Percentiles rank a stretch among this genome's conserved stretches.
Conservation (phyloP, 1,140 invertebrate species). For the Palaemon carinicauda region DNA sequence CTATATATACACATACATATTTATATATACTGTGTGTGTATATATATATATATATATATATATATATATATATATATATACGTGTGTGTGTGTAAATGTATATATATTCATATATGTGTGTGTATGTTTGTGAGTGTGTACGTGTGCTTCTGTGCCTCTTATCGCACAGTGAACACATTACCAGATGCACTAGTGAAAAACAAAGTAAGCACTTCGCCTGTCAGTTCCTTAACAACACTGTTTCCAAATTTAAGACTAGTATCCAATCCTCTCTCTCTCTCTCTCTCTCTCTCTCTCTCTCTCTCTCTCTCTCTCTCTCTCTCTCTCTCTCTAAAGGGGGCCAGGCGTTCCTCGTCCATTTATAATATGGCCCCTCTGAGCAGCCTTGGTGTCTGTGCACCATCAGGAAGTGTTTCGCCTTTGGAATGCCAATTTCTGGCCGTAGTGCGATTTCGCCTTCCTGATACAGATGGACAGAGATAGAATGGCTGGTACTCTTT, state of each 20-base stretch:
- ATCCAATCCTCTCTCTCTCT: neutral
- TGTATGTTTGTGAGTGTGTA: slow-evolving; percentile 6
- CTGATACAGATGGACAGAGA: too few species aligned
- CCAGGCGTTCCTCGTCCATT: too few species aligned
- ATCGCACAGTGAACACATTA: too few species aligned
- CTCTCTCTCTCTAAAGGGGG: neutral
- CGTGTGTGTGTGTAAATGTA: neutral
- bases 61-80: neutral
- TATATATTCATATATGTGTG: neutral
- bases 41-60: neutral
- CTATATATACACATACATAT: slow-evolving; percentile 3
- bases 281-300: neutral
- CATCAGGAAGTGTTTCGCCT: too few species aligned
- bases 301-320: neutral
- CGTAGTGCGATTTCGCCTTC: neutral
- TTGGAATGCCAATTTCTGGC: neutral
- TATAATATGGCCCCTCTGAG: too few species aligned
- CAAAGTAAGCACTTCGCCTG: too few species aligned
- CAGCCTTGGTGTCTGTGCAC: too few species aligned
- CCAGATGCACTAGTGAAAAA: too few species aligned
- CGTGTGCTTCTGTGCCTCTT: neutral
- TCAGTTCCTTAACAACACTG: too few species aligned
- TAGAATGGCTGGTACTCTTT: neutral
- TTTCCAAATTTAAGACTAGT: too few species aligned
- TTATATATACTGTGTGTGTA: neutral